Evolutionary conservation across 2,113 vertebrate species (phyloP), one percentile per base, ranked within the genome.

Genomic region (Oreochromis aureus): DNA sequence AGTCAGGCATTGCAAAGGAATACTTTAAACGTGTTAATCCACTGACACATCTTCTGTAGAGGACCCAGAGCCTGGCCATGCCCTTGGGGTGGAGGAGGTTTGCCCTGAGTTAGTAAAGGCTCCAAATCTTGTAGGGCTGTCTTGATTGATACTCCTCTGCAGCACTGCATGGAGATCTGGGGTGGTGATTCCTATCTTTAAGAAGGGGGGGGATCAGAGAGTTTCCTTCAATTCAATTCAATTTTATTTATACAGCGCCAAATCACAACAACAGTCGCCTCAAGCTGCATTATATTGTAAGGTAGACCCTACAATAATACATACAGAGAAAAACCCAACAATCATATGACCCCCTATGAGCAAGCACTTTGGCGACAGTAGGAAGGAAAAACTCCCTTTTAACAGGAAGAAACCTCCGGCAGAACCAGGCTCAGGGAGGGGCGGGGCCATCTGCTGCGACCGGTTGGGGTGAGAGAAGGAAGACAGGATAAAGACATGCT

Each of bases 231-330:
- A 27, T 58, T 54, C 51, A 54, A 54, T n/a, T 58, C 54, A 27
- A 0, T 58, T 58, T 58, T 15, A 15, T 58, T 58, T 58, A 27
- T 58, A 58, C 24, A 24, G 22, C 0, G 6, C 22, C 54, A 6
- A 56, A 58, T 58, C 55, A 27, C 55, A 27, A 58, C 55, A 58
- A 55, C 53, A 56, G 22, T 56, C 22, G 0, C 6, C 1, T 56
- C 22, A 24, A 2, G 56, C 7, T 2, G 2, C 24, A 30, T 58
- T 58, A 58, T 30, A 30, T 7, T 58, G 24, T 15, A 58, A 58
- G 55, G 0, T 27, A 0, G n/a, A 55, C 0, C n/a, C n/a, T 55
- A 58, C 2, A 58, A 15, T 58, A 0, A 56, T 13, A 24, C 6
- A 1, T n/a, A 56, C 4, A 30, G 24, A 58, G 24, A 15, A 27